Evolutionary conservation across 2,797 vertebrate genomes (phyloP), one percentile per base, ranked within the genome.

Genomic region (Myoxocephalus aenaeus): DNA sequence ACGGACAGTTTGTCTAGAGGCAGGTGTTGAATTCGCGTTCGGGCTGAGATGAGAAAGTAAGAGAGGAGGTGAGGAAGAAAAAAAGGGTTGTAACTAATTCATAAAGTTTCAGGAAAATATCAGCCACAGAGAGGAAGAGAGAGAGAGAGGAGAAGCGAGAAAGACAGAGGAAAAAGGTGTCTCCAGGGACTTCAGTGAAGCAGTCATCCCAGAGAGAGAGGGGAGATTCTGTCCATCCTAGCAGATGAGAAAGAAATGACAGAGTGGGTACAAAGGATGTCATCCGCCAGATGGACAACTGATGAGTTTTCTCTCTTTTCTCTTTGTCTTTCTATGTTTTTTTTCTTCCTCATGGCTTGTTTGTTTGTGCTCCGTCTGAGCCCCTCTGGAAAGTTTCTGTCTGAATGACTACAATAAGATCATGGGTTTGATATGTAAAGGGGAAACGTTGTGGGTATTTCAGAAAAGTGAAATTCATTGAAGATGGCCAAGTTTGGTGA

Each of bases 21-120:
- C 92, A 94, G 93, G 93, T 95, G 92, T 93, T 91, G 92, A 87
- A 90, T 90, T 80, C 75, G 25, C 86, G 79, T 89, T 84, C 82
- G 75, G 81, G 65, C 66, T 75, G 79, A 86, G 87, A 93, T 89
- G 91, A 90, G 83, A 90, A 90, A 86, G 81, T 87, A 86, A 69
- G 80, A 85, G 82, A 87, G 66, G 84, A 88, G 82, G 89, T 91
- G 87, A 92, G 87, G 92, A 88, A 89, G 86, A 88, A 90, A 88
- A 89, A 89, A 91, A 88, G 91, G 92, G 77, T 95, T 93, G 93
- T 96, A 95, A 96, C 93, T 96, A 96, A 96, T 95, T 96, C 95
- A 96, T 96, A 95, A 96, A 94, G 94, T 94, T 94, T 93, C 86
- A 80, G 89, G 86, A 90, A 94, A 94, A 94, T 92, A 89, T 87